Base-by-base conservation (phyloP, 2,113 vertebrate species). In the Chelonoidis abingdonii region DNA sequence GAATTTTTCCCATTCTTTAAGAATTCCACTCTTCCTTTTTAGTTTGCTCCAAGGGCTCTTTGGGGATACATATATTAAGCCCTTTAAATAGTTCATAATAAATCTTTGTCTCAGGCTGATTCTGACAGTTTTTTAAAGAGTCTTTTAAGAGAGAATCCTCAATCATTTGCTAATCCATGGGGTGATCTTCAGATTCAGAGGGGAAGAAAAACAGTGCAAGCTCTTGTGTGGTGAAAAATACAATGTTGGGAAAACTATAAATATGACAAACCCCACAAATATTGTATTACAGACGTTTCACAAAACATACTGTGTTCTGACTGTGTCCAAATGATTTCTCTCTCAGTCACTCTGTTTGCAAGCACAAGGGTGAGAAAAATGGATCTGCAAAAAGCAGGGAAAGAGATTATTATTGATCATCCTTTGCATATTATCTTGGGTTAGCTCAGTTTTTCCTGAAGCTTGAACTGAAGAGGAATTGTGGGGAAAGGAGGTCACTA, bases 11-110 rank as follows among this genome's bases (percentile, higher is more conserved):
- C 98, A 97, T 98, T 98, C 98, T 98, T 98, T 98, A 98, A 98
- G 98, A 98, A 98, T 98, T 98, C 98, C 97, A 98, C 98, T 98
- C 98, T 98, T 98, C 98, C 98, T 98, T 98, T 98, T 98, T 98
- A 99, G 98, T 98, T 98, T 98, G 98, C 98, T 98, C 98, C 98
- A 97, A 98, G 98, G 98, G 98, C 98, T 99, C 98, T 98, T 98
- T 98, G 98, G 98, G 98, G 98, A 99, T 98, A 99, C 98, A 98
- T 98, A 98, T 98, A 99, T 99, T 99, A 99, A 98, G 98, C 98
- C 98, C 98, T 98, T 99, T 98, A 99, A 98, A 99, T 99, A 98
- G 98, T 98, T 98, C 98, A 98, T 99, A 99, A 99, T 99, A 99
- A 98, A 98, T 99, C 98, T 99, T 98, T 98, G 98, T 99, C 98